Conservation (phyloP, 2,797 vertebrate genomes). For the Aulostomus chinensis region DNA sequence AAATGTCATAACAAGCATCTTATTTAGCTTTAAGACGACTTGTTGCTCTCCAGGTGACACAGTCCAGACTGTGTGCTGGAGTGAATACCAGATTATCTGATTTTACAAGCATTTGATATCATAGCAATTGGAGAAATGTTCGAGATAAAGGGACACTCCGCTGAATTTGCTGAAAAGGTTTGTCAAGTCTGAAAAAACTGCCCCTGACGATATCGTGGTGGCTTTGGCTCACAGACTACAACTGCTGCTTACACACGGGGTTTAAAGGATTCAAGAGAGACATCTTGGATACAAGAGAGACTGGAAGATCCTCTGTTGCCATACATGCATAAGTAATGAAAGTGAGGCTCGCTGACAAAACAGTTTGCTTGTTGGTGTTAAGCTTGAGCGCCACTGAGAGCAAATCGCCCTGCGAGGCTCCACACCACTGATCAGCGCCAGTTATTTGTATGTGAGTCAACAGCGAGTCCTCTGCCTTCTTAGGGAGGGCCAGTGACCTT, state of each 20-base stretch:
- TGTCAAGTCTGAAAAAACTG: background rate
- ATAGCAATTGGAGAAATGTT: too few relatives aligned
- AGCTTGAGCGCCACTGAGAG: constrained; percentile 42
- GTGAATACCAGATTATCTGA: too few relatives aligned
- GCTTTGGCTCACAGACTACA: background rate
- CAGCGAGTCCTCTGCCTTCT: constrained; percentile 46
- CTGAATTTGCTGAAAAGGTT: background rate
- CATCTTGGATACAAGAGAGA: too few relatives aligned
- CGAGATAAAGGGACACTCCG: background rate
- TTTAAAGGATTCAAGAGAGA: background rate
- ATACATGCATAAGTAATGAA: constrained; percentile 47
- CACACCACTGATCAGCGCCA: constrained; percentile 40
- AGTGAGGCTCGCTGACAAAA: constrained; percentile 35
- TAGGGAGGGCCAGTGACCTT: constrained; percentile 64
- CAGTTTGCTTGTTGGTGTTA: constrained; percentile 41
- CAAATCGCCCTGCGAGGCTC: constrained; percentile 44
- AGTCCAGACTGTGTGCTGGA: too few relatives aligned
- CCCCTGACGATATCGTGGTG: background rate
- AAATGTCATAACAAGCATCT: too few relatives aligned
- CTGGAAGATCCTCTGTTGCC: constrained; percentile 16
- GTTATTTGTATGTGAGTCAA: constrained; percentile 68
- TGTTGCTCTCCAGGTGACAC: too few relatives aligned
- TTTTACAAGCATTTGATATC: too few relatives aligned
- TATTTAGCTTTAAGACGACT: too few relatives aligned
- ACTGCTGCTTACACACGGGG: background rate